Evolutionary conservation across 2,888 invertebrate genomes (phyloP).

Genomic region (Idaea biselata): DNA sequence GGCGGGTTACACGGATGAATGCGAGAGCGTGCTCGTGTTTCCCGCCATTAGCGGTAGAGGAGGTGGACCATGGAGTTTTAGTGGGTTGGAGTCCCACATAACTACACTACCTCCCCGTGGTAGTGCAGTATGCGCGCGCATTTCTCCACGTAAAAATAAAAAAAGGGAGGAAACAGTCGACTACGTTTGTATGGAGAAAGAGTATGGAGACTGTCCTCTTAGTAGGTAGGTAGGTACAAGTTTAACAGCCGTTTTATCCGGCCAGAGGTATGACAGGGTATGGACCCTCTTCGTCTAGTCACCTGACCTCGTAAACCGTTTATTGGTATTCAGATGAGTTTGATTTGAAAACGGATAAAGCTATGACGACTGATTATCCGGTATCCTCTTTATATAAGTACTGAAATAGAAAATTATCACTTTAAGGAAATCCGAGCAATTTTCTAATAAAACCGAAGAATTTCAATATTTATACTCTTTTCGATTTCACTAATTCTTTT

Average conservation of each 20-base stretch:
- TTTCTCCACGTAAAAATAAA: too few species aligned
- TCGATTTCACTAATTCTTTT: neutral
- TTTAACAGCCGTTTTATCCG: constrained; percentile 23
- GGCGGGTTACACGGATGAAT: too few species aligned
- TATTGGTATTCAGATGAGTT: constrained; percentile 38
- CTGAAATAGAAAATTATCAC: neutral
- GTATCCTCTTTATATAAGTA: constrained; percentile 1
- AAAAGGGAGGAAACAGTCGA: too few species aligned
- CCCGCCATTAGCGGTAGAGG: too few species aligned
- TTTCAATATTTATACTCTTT: neutral
- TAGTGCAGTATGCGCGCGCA: too few species aligned
- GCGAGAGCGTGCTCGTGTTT: too few species aligned
- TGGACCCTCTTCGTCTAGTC: constrained; percentile 26
- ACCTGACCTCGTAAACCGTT: constrained; percentile 37
- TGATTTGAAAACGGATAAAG: constrained; percentile 2
- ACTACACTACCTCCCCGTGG: too few species aligned
- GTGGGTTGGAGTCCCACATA: too few species aligned
- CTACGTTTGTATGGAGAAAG: too few species aligned
- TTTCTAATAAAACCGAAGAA: neutral
- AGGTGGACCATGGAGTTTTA: too few species aligned
- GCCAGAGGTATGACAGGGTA: constrained; percentile 6
- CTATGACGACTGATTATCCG: constrained; percentile 3
- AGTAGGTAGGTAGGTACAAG: too few species aligned
- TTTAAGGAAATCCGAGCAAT: neutral
- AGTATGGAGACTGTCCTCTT: too few species aligned